Evolutionary conservation across 2,113 vertebrate genomes (phyloP).

Genomic region (Lota lota): DNA sequence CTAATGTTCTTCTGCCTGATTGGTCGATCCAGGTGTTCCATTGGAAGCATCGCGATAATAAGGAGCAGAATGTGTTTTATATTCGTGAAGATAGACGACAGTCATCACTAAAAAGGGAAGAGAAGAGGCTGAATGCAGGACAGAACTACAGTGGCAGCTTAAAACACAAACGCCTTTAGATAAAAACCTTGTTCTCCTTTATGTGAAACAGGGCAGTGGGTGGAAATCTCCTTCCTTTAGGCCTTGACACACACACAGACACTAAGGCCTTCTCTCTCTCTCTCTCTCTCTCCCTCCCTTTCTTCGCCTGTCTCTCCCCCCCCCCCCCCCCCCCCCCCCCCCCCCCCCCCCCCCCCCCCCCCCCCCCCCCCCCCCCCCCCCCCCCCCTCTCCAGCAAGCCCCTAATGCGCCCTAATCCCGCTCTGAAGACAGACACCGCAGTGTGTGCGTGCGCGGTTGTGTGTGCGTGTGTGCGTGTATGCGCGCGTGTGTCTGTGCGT

Average conservation of each 20-base stretch:
- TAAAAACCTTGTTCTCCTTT: constrained; percentile 30
- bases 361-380: constrained; percentile 87
- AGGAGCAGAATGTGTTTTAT: too few species aligned
- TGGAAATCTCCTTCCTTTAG: constrained; percentile 55
- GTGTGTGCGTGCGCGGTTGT: constrained; percentile 65
- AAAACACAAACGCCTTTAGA: constrained; percentile 41
- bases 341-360: too few species aligned
- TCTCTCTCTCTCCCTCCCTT: constrained; percentile 10
- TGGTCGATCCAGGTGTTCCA: too few species aligned
- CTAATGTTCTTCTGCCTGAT: too few species aligned
- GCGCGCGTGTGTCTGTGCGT: too few species aligned
- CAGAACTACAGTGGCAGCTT: too few species aligned
- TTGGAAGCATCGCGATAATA: too few species aligned
- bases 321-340: too few species aligned
- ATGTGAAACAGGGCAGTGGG: constrained; percentile 37
- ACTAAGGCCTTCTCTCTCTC: constrained; percentile 52
- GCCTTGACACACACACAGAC: constrained; percentile 55
- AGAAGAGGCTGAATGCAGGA: too few species aligned
- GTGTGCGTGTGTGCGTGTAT: too few species aligned
- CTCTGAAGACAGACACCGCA: constrained; percentile 76
- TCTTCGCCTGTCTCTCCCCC: constrained; percentile 77
- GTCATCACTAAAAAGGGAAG: too few species aligned
- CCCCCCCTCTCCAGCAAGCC: constrained; percentile 76
- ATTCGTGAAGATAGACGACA: too few species aligned
- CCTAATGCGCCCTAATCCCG: constrained; percentile 82